Conservation (phyloP, 2,888 invertebrate species). For the Leistus spinibarbis region DNA sequence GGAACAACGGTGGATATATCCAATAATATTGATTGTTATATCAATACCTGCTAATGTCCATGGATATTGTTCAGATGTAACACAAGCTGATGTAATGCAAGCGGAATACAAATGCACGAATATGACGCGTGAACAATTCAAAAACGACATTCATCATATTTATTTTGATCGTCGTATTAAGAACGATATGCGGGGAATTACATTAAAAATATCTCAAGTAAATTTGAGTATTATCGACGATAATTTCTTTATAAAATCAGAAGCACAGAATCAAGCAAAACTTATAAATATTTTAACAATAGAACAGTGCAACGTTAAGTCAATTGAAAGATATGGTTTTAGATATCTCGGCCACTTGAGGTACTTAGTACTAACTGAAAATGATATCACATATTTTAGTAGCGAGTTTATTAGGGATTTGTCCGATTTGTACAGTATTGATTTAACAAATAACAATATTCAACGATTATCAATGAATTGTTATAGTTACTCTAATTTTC, state of each 20-base stretch:
- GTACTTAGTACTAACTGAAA: background rate
- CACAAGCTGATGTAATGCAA: no score
- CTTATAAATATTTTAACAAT: background rate
- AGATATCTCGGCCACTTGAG: background rate
- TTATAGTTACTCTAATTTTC: constrained; percentile 5
- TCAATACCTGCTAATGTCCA: no score
- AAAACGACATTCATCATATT: background rate
- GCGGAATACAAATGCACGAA: background rate
- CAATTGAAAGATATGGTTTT: constrained; percentile 13
- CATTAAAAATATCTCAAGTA: background rate
- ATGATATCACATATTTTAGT: constrained; percentile 9
- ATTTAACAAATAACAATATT: constrained; percentile 5
- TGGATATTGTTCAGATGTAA: no score
- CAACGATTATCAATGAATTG: constrained; percentile 1
- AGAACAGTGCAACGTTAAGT: constrained; percentile 8
- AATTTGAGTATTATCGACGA: background rate
- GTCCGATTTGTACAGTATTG: background rate
- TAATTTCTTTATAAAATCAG: background rate
- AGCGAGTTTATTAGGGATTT: constrained; percentile 1
- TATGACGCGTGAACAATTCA: background rate
- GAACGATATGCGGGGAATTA: no score
- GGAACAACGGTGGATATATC: no score
- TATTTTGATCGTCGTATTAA: no score
- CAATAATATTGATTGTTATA: no score
- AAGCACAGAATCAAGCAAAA: background rate